Percentiles rank a stretch among this genome's conserved stretches.
Evolutionary conservation across 2,888 invertebrate species (phyloP).

Genomic region (Eristalis pertinax): DNA sequence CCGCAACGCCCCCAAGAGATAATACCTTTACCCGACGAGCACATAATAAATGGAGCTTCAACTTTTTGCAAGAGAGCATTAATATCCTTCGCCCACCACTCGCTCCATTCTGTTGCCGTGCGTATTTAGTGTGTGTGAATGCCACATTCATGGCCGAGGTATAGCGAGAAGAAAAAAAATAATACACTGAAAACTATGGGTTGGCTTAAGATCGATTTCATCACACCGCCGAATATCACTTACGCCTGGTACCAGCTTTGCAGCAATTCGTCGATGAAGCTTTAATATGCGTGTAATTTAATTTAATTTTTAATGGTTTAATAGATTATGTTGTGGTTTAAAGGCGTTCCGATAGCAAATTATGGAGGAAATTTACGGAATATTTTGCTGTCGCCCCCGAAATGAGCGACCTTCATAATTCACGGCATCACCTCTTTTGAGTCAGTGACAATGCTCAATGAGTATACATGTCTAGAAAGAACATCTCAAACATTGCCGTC

Average conservation of each 20-base stretch:
- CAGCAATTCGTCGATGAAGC: neutral
- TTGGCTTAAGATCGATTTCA: neutral
- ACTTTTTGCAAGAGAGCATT: conserved; percentile 32
- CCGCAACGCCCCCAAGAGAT: conserved; percentile 13
- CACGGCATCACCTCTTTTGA: too few species aligned
- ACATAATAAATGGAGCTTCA: conserved; percentile 39
- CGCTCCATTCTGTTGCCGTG: neutral
- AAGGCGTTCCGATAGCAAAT: too few species aligned
- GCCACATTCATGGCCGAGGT: neutral
- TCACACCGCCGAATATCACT: neutral
- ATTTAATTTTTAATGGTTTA: too few species aligned
- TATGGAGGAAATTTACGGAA: too few species aligned
- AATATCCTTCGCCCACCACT: neutral
- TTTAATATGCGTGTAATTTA: too few species aligned
- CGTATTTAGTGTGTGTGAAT: conserved; percentile 15
- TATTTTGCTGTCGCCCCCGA: too few species aligned
- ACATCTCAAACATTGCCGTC: too few species aligned
- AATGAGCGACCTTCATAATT: too few species aligned
- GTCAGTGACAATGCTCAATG: too few species aligned
- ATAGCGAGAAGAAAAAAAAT: neutral
- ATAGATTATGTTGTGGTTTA: too few species aligned
- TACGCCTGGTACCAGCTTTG: neutral
- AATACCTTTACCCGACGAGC: neutral
- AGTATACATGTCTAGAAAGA: too few species aligned
- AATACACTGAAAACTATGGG: neutral